A percentile compares a stretch with the other conserved stretches of the same genome.
Conservation (phyloP, 2,888 invertebrate genomes). For the Auanema freiburgensis region DNA sequence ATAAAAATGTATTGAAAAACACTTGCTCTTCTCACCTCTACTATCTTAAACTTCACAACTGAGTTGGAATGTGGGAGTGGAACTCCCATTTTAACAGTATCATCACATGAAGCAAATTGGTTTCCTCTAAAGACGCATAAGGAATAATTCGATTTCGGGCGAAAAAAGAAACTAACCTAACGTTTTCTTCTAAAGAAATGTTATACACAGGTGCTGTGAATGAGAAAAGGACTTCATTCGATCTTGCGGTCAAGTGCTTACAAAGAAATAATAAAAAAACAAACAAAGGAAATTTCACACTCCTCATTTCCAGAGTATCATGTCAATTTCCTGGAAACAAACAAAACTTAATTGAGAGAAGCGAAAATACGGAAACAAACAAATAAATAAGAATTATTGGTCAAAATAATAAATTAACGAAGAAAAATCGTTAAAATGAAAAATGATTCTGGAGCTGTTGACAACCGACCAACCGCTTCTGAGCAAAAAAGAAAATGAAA, state of each 20-base stretch:
- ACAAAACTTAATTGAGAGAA: no score
- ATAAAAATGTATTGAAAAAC: not conserved
- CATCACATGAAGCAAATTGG: constrained; percentile 68
- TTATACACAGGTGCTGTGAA: constrained; percentile 81
- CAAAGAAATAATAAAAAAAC: no score
- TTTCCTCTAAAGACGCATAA: constrained; percentile 20
- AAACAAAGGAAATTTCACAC: no score
- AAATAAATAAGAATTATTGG: no score
- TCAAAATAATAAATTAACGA: no score
- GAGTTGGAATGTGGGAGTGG: constrained; percentile 66
- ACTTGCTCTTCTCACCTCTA: constrained; percentile 62
- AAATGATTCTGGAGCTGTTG: no score
- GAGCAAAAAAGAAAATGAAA: no score
- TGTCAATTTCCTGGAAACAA: no score
- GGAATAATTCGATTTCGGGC: constrained; percentile 2
- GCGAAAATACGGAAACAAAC: not conserved
- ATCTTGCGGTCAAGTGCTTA: no score
- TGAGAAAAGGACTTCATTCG: constrained; percentile 68
- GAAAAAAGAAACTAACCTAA: constrained; percentile 67
- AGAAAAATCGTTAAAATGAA: no score
- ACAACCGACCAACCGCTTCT: no score
- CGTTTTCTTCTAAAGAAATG: constrained; percentile 88
- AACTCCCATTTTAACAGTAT: constrained; percentile 79
- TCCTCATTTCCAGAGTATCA: no score
- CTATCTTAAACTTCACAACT: constrained; percentile 80